A percentile compares a stretch with the other conserved stretches of the same genome.
phyloP scores from a whole-genome alignment of 2,888 invertebrate genomes.

The Apoda limacodes region DNA sequence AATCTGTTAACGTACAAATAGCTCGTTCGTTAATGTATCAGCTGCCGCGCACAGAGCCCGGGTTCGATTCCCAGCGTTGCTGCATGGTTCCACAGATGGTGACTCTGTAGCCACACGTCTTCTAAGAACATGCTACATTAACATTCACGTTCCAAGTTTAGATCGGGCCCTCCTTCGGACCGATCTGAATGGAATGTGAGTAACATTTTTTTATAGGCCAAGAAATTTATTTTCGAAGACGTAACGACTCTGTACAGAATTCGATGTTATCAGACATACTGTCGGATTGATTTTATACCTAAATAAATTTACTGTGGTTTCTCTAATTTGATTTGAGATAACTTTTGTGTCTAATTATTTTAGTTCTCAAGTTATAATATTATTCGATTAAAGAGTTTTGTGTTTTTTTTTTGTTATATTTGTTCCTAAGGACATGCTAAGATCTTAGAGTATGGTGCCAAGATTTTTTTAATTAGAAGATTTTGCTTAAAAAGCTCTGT shows the following conservation, averaged over 20 bases:
- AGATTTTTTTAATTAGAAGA: no score
- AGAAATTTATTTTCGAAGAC: conserved; percentile 2
- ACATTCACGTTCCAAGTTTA: conserved; percentile 27
- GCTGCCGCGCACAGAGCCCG: conserved; percentile 15
- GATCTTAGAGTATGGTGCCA: no score
- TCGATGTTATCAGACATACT: no score
- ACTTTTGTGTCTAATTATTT: no score
- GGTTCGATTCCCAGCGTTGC: conserved; percentile 35
- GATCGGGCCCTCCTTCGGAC: conserved; percentile 30
- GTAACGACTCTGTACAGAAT: no score
- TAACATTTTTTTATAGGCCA: conserved; percentile 22
- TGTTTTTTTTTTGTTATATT: conserved; percentile 12
- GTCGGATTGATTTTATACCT: no score
- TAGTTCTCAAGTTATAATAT: no score
- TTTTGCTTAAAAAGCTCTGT: background rate
- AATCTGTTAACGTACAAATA: conserved; percentile 9
- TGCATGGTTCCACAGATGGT: conserved; percentile 58
- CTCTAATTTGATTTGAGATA: no score
- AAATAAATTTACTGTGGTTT: no score
- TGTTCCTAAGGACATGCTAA: no score
- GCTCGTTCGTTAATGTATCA: conserved; percentile 18
- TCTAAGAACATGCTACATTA: conserved; percentile 58
- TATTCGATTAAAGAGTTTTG: no score
- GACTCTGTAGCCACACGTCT: conserved; percentile 39
- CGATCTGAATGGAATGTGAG: conserved; percentile 21